Evolutionary conservation across 2,888 invertebrate genomes (phyloP), one percentile per base, ranked within the genome.

Genomic region (Pseudococcus viburni): DNA sequence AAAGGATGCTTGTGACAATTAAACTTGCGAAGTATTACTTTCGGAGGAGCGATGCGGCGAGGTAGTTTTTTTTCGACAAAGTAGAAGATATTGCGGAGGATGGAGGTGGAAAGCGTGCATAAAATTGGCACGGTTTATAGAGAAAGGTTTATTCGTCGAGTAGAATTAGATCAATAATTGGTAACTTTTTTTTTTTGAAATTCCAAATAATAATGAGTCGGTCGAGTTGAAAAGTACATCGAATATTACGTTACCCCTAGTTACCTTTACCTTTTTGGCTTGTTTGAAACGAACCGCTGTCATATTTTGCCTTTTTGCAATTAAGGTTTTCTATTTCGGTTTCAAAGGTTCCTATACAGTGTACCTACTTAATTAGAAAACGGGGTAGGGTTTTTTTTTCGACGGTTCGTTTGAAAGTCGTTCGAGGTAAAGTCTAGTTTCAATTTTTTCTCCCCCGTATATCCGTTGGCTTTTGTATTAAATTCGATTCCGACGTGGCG

Each of bases 141-240:
- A 46, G 12, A 8, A 6, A 46, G 46, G 46, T 46, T 11, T 46
- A 46, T 8, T 59, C 9, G 46, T 12, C 9, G 17, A 59, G 59
- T 59, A 15, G 59, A 59, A 59, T 59, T 59, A 59, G n/a, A 59
- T 59, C 59, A 59, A 59, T 59, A 59, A 59, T 6, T 59, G 59
- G 26, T n/a, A 59, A 59, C 59, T 11, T 46, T 46, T 46, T 46
- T 59, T 59, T 59, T 59, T 59, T 17, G n/a, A 64, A 64, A 64
- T 64, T 9, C 22, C 22, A 22, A 64, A 64, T 64, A 64, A 64
- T 22, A 33, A 33, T 33, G 22, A 64, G 19, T 64, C 22, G 64
- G 64, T 64, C 64, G 64, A 64, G 64, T 22, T 19, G 19, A 64
- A 64, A 64, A 22, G 19, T 22, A 8, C 64, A 64, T 64, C 64